Base-by-base conservation (phyloP, 2,888 invertebrate genomes). In the Euplexia lucipara region DNA sequence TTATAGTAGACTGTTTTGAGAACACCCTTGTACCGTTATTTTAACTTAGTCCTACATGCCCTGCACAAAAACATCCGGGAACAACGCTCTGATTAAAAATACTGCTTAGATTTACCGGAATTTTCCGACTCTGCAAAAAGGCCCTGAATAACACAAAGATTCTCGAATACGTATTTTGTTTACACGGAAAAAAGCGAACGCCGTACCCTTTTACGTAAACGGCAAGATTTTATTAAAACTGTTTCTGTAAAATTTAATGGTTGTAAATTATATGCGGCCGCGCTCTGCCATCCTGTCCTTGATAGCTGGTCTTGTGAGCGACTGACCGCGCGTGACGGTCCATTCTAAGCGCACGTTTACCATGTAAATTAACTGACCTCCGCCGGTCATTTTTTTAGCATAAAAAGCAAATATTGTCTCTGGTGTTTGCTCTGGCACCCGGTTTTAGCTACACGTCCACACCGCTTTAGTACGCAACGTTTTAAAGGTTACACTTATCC, bases 341-440 rank as follows among this genome's bases (percentile, higher is more conserved):
- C 95, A 95, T 95, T 91, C 94, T 94, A 95, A 95, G 90, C 92
- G 91, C 87, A 84, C 90, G 91, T 93, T 95, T 95, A 92, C 90
- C 84, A 95, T 95, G 92, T 91, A 94, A 95, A 95, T 95, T 88
- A 92, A 91, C 90, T 90, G 91, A 90, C 88, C 89, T 86, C 87
- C 84, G 80, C 81, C 81, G 85, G 84, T 86, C 89, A 79, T 90
- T 92, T 94, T 93, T 95, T 94, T 88, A 87, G 82, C 85, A 87
- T 86, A 86, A 89, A 90, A 89, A 90, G 86, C 91, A 93, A 92
- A 94, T 89, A 91, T 88, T 89, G 87, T 83, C 81, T 75, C 78
- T 80, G 67, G 69, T 91, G 90, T 91, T 90, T 89, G 70, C 84
- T 76, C 75, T 82, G 63, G 70, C 77, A 70, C 68, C 80, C 81